Evolutionary conservation across 1,140 invertebrate species (phyloP), one percentile per base, ranked within the genome.

Genomic region (Drosophila bipectinata): DNA sequence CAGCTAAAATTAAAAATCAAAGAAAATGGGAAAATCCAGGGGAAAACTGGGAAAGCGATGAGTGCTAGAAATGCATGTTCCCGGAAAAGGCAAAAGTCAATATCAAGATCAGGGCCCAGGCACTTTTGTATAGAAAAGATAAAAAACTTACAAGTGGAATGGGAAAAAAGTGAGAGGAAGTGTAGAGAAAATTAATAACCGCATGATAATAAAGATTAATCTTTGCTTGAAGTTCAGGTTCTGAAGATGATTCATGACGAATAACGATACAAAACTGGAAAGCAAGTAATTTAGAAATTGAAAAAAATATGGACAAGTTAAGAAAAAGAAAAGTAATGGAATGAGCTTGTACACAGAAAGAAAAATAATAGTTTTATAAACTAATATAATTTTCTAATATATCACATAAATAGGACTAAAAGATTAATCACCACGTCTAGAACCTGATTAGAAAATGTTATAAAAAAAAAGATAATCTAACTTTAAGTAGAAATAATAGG

Each of bases 1-100:
- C 49, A 62, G 62, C 75, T 77, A 55, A 74, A 75, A 49, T 76
- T 71, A 41, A 57, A 57, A 73, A 54, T 68, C 39, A 24, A 41
- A n/a, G 37, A 59, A 74, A 75, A 75, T 45, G 39, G 34, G 9
- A 34, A 66, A 59, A 47, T 41, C 24, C 14, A 10, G 8, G 18
- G 21, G n/a, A 75, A 74, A 71, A 37, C 63, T 44, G 62, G n/a
- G 37, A 74, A 72, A 67, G 48, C 58, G n/a, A 61, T 37, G 41
- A 44, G 3, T 12, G 14, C 14, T 44, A 18, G 41, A 44, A 15
- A 18, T 44, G 15, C n/a, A 6, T 44, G 15, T 44, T 44, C 41
- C 41, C 9, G 41, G 55, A 63, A 79, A 49, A 53, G 54, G 56
- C 18, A 41, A 53, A 34, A 52, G 21, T 21, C 51, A 51, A 30